A percentile compares a stretch with the other conserved stretches of the same genome.
Evolutionary conservation across 2,113 vertebrate genomes (phyloP).

Genomic region (Tautogolabrus adspersus): DNA sequence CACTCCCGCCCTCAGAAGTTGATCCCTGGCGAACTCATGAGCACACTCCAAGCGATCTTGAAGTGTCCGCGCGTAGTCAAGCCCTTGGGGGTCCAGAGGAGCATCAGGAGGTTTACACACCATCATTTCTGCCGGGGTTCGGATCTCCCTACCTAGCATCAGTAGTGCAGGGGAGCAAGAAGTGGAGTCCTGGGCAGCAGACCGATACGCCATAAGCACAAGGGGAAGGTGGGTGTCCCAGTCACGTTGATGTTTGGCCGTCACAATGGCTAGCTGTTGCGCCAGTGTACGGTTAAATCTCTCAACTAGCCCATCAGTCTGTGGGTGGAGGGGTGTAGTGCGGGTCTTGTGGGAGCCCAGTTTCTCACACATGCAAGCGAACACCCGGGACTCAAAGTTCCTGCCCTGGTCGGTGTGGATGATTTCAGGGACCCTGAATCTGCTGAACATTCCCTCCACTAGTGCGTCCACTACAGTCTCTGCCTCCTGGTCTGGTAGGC

Average conservation of each 20-base stretch:
- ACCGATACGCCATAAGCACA: not conserved
- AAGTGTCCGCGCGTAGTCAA: not conserved
- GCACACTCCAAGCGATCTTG: not conserved
- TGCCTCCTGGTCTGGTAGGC: conserved; percentile 2
- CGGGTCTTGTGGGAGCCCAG: not conserved
- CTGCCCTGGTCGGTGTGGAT: not conserved
- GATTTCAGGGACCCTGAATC: not conserved
- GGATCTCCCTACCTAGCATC: not conserved
- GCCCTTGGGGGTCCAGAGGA: too few species aligned
- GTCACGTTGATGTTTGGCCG: too few species aligned
- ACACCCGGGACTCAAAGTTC: conserved; percentile 17
- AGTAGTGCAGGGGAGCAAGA: not conserved
- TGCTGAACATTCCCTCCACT: conserved; percentile 22
- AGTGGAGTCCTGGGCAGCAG: not conserved
- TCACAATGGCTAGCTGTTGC: too few species aligned
- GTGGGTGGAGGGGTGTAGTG: too few species aligned
- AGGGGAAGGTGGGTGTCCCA: not conserved
- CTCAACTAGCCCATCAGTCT: too few species aligned
- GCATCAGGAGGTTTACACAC: too few species aligned
- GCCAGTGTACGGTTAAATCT: too few species aligned
- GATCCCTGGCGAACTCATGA: not conserved
- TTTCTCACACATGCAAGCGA: not conserved
- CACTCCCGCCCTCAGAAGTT: not conserved
- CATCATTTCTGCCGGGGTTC: not conserved
- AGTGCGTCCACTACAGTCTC: not conserved